Evolutionary conservation across 2,113 vertebrate species (phyloP), one percentile per base, ranked within the genome.

Genomic region (Garra rufa): DNA sequence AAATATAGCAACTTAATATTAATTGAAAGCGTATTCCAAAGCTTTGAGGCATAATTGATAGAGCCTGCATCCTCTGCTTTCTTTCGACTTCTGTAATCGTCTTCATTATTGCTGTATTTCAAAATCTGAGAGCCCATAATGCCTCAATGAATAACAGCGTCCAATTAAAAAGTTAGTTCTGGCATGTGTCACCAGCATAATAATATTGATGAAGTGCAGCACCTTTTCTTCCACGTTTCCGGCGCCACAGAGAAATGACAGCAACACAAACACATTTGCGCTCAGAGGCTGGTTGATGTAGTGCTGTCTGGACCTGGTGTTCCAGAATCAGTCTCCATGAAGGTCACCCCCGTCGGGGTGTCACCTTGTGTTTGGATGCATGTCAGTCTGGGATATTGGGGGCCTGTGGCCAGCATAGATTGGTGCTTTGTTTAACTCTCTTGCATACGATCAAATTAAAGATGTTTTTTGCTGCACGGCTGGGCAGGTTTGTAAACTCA

Each of bases 301-400:
- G 71, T 30, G 59, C 69, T 84, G 67, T 44, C 76, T 38, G 57
- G 38, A 48, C 43, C 43, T 19, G 34, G 24, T 14, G 61, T 77
- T 69, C 43, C 75, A 13, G 76, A 59, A 67, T 48, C 52, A 24
- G 46, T 76, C 85, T 57, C 57, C 26, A 26, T 24, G 77, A 85
- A 75, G 84, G 77, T 85, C 84, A 85, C 52, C 17, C 17, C 43
- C 30, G 50, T 75, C 63, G 9, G 8, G 3, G 13, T 69, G 82
- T 84, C 70, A 41, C 48, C 86, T 76, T 84, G 59, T 21, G 46
- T 81, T 84, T 79, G 52, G 76, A 65, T 43, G 52, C 57, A 6
- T 26, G 61, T 55, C 48, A 77, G 19, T 70, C 59, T 70, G 69
- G 57, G 82, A 83, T 76, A 73, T 44, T 24, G 21, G 44, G 10